Evolutionary conservation across 2,113 vertebrate genomes (phyloP).

Genomic region (Rhagologus leucostigma): DNA sequence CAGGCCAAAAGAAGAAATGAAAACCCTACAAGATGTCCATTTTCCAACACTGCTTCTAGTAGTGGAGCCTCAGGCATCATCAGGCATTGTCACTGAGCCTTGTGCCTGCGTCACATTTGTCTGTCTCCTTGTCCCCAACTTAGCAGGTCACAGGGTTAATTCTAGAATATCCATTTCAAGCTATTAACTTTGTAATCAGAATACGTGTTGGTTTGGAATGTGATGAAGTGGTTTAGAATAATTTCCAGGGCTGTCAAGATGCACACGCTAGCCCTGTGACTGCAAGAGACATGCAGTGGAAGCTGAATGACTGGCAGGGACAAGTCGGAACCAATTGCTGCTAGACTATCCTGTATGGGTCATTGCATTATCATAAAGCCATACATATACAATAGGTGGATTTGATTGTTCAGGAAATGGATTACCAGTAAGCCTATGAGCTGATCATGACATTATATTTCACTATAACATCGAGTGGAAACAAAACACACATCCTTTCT

Average conservation of each 20-base stretch:
- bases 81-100: background rate
- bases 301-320: background rate
- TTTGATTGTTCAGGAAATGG: background rate
- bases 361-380: background rate
- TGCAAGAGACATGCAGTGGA: background rate
- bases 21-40: background rate
- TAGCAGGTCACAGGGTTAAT: constrained; percentile 2
- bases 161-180: constrained; percentile 23
- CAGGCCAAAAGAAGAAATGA: constrained; percentile 8
- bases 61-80: background rate
- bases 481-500: background rate
- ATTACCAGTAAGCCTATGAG: background rate
- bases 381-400: background rate
- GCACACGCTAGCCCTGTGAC: background rate
- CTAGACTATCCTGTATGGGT: background rate
- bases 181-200: constrained; percentile 16
- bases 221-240: background rate
- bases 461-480: background rate
- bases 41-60: background rate
- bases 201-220: background rate
- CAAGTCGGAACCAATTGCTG: background rate
- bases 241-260: constrained; percentile 17
- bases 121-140: constrained; percentile 7
- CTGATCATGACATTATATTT: background rate
- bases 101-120: background rate